Evolutionary conservation across 1,140 invertebrate species (phyloP), one percentile per base, ranked within the genome.

Genomic region (Lepidurus arcticus): DNA sequence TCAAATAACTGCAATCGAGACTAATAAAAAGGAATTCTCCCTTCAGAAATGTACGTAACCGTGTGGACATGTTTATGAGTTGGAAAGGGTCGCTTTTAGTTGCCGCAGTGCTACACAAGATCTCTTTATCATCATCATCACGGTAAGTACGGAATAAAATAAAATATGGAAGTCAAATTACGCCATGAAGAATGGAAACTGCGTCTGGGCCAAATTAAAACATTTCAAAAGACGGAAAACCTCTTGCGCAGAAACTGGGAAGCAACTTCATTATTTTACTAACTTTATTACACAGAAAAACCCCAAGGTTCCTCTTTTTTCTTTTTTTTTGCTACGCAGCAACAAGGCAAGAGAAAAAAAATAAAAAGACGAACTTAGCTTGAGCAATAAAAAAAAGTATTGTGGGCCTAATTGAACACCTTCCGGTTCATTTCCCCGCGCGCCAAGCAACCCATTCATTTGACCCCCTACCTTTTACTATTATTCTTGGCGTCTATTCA

Each of bases 111-210:
- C 53, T 65, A 65, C 21, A 21, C 16, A 65, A 65, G 13, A 65
- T 65, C 53, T 65, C 53, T 65, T 65, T 65, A 65, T 65, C 53
- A 65, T 65, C 53, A n/a, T 65, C 53, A 65, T 16, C 53, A 21
- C 53, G 53, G 53, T 65, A 65, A 65, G 53, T 65, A 65, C 16
- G 21, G 53, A 65, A 65, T 65, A 65, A 65, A 65, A 65, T 65
- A 65, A 65, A 65, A 65, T 65, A 21, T 65, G 53, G 53, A 65
- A 65, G 53, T 65, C 53, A 65, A 65, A 65, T 65, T 65, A 65
- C 13, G 53, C 53, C 53, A 65, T 65, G 53, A 65, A 65, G 53
- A 16, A 65, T 65, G 13, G n/a, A 65, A 65, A 65, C 53, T 65
- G 53, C 53, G 53, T 21, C 53, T 65, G 21, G 6, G 2, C 16